These are phyloP conservation scores for Odontomachus brunneus DNA, from an alignment of 1,140 invertebrate species.

Conservation along the genomic window DNA sequence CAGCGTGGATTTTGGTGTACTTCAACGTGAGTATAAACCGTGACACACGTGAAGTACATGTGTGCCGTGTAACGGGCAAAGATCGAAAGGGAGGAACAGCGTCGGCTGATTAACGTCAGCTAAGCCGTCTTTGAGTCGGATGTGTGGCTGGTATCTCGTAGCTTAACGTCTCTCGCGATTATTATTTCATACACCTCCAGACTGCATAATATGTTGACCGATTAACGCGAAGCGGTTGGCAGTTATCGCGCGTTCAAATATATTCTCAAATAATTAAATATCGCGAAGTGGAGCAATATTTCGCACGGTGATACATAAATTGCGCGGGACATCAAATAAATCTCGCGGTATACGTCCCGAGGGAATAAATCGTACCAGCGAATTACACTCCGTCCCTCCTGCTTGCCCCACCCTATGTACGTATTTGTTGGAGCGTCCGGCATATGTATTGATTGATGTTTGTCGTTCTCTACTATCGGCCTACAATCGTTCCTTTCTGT, in stretches of 20 bases:
- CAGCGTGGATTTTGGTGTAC: constrained; percentile 25
- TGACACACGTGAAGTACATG: background rate
- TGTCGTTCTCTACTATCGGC: constrained; percentile 4
- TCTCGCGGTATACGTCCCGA: constrained; percentile 2
- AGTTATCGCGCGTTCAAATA: background rate
- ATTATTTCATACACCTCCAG: background rate
- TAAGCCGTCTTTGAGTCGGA: background rate
- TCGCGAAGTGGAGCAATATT: background rate
- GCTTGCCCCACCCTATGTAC: constrained; percentile 4
- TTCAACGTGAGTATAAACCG: constrained; percentile 49
- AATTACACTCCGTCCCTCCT: constrained; percentile 6
- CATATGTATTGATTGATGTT: constrained; percentile 50
- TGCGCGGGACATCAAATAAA: background rate
- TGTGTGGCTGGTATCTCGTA: background rate
- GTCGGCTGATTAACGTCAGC: constrained; percentile 2
- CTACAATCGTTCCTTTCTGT: constrained; percentile 49
- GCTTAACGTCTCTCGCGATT: constrained; percentile 5
- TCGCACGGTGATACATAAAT: background rate
- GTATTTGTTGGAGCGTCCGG: constrained; percentile 23
- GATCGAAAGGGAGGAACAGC: background rate
- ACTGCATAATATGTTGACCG: background rate
- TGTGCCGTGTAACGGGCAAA: background rate
- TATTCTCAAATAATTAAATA: background rate
- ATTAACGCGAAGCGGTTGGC: background rate
- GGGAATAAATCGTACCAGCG: constrained; percentile 22